Evolutionary conservation across 2,888 invertebrate species (phyloP).

Genomic region (Drosophila neotestacea): DNA sequence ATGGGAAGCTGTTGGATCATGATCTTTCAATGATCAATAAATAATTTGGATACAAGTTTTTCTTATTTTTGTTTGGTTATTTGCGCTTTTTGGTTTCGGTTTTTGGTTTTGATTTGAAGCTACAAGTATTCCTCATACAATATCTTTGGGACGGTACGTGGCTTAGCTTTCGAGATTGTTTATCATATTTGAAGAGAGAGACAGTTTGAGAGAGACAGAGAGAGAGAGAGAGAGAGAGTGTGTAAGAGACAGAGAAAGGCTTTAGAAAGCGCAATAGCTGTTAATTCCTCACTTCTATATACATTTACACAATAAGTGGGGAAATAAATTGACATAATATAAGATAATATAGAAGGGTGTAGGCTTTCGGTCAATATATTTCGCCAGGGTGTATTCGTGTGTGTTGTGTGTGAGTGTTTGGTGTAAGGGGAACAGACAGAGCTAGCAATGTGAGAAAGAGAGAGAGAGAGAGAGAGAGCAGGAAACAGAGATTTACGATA

Average conservation of each 20-base stretch:
- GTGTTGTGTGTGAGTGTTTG: constrained; percentile 15
- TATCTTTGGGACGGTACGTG: constrained; percentile 42
- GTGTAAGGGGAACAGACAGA: constrained; percentile 15
- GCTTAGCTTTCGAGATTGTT: constrained; percentile 47
- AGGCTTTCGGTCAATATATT: constrained; percentile 53
- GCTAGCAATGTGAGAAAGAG: constrained; percentile 18
- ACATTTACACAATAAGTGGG: constrained; percentile 57
- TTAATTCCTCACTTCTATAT: constrained; percentile 70
- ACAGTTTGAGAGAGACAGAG: constrained; percentile 10
- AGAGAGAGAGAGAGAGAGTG: constrained; percentile 7
- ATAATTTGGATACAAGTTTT: constrained; percentile 54
- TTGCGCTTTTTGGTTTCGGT: constrained; percentile 47
- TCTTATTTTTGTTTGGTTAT: constrained; percentile 51
- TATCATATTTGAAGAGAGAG: constrained; percentile 20
- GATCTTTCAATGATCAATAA: constrained; percentile 43
- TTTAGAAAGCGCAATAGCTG: constrained; percentile 35
- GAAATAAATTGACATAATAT: constrained; percentile 56
- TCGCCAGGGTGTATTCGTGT: constrained; percentile 34
- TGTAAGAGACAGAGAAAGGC: constrained; percentile 43
- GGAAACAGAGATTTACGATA: constrained; percentile 66
- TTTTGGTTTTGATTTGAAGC: constrained; percentile 34
- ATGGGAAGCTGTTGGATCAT: constrained; percentile 12
- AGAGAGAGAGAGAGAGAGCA: constrained; percentile 67
- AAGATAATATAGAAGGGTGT: constrained; percentile 17
- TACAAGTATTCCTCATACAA: constrained; percentile 35